Evolutionary conservation across 2,113 vertebrate species (phyloP).

Genomic region (Ammodramus savannarum): DNA sequence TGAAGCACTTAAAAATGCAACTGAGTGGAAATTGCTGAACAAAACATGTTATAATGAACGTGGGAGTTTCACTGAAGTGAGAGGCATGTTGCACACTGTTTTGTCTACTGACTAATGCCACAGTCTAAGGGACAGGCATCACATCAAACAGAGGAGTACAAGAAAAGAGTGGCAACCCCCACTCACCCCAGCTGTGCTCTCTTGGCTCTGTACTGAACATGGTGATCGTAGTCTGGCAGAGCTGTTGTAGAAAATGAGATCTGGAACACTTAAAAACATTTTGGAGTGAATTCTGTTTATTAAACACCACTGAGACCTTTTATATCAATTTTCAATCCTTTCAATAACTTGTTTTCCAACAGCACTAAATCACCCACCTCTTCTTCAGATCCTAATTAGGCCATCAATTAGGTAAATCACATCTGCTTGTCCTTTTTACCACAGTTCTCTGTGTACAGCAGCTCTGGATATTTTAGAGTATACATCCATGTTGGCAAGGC

Average conservation of each 20-base stretch:
- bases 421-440: conserved; percentile 64
- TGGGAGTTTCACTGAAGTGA: background rate
- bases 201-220: background rate
- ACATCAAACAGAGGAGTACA: background rate
- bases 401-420: conserved; percentile 61
- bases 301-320: conserved; percentile 58
- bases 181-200: conserved; percentile 49
- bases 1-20: background rate
- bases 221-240: conserved; percentile 28
- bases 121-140: background rate
- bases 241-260: conserved; percentile 30
- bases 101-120: background rate
- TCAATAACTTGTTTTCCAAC: conserved; percentile 65
- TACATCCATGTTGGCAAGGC: conserved; percentile 23
- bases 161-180: background rate
- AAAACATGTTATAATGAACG: background rate
- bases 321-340: conserved; percentile 58
- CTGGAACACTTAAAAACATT: conserved; percentile 43
- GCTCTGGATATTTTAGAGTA: conserved; percentile 41
- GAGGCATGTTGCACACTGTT: background rate
- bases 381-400: conserved; percentile 63
- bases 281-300: conserved; percentile 52
- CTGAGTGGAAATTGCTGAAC: background rate
- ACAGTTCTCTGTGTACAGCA: background rate
- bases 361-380: conserved; percentile 59